These are phyloP conservation scores for Petrosia ficiformis DNA, from an alignment of 37 sponge, comb jelly and placozoan species.

Conservation along the genomic window DNA sequence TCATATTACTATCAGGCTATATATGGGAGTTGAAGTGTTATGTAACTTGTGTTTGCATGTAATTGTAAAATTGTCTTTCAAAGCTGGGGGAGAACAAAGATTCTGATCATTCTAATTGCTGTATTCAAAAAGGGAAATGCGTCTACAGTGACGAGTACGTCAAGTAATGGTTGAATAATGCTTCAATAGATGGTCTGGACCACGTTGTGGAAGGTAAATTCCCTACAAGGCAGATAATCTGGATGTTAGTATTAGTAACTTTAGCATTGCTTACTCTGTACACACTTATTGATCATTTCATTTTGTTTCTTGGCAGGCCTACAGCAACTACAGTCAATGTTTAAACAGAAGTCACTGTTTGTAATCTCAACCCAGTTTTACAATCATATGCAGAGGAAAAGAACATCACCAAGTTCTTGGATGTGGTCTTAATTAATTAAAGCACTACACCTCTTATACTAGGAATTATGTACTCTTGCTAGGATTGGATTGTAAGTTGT, in stretches of 20 bases:
- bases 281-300: neutral
- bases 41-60: too few relatives aligned
- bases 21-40: too few relatives aligned
- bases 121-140: too few relatives aligned
- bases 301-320: constrained; percentile 6
- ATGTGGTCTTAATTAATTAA: too few relatives aligned
- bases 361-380: constrained; percentile 28
- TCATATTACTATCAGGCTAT: too few relatives aligned
- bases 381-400: constrained; percentile 7
- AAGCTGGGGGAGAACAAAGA: too few relatives aligned
- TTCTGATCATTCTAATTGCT: too few relatives aligned
- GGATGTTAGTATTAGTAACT: constrained; percentile 29
- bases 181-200: constrained; percentile 46
- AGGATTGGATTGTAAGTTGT: too few relatives aligned
- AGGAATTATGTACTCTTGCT: too few relatives aligned
- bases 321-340: constrained; percentile 23
- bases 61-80: too few relatives aligned
- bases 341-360: constrained; percentile 16
- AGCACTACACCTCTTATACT: too few relatives aligned
- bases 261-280: constrained; percentile 10
- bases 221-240: constrained; percentile 23
- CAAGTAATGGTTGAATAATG: constrained; percentile 18
- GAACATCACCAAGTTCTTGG: constrained; percentile 9
- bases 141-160: too few relatives aligned
- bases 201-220: constrained; percentile 42